Evolutionary conservation across 2,113 vertebrate species (phyloP), one percentile per base, ranked within the genome.

Genomic region (Corythornis madagascariensis): DNA sequence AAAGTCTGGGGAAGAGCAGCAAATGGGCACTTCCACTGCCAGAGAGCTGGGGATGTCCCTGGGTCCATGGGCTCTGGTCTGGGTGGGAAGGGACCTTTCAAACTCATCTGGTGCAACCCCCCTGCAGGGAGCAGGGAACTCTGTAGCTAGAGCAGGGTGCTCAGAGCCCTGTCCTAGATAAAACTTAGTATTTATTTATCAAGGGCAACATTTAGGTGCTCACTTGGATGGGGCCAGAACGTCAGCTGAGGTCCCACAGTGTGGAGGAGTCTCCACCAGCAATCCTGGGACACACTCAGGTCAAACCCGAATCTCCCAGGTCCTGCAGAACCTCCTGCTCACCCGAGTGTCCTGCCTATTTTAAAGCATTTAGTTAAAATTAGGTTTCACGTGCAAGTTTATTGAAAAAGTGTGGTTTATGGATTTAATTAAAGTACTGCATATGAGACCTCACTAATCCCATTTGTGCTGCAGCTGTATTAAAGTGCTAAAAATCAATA

Each of bases 361-460:
- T 16, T 0, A 28, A 50, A 82, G 19, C 79, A 66, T 66, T 85
- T 66, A 93, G 93, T 95, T 74, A 71, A 53, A 93, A 90, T 40
- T 35, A 89, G 74, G 70, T 88, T 87, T 91, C 11, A 3, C 33
- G 64, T 15, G 45, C 78, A 85, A 95, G 94, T 93, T 92, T 89
- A 95, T 94, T 93, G 79, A 83, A 61, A 93, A 93, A 92, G 67
- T 20, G 29, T 98, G 97, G 93, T 98, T 98, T 98, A 98, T 98
- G 97, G 97, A 94, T 98, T 98, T 98, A 98, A 98, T 98, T 98
- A 98, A 97, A 97, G 94, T 40, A 33, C 90, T 50, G 86, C 94
- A 82, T 93, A 92, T 89, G 93, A 98, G 94, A 94, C 92, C 92
- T 93, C 67, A 94, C 94, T 97, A 96, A 97, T 97, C 96, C 94